Evolutionary conservation across 1,140 invertebrate genomes (phyloP).

Genomic region (Zaprionus capensis): DNA sequence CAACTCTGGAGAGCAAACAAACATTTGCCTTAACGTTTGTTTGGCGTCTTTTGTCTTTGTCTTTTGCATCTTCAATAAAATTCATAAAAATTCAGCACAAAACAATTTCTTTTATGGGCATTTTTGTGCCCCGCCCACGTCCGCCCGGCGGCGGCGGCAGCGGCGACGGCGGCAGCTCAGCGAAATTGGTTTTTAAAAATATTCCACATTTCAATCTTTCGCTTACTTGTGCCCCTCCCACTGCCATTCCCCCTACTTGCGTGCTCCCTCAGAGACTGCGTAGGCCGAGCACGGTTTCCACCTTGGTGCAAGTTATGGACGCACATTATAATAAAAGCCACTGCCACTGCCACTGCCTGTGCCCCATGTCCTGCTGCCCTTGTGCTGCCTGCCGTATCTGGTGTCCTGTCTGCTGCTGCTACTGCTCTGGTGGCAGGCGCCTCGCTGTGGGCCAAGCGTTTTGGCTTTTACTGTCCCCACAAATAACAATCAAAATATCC

Average conservation of each 20-base stretch:
- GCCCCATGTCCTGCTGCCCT: constrained; percentile 6
- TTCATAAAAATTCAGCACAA: constrained; percentile 63
- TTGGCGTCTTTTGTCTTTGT: constrained; percentile 26
- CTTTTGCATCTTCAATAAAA: constrained; percentile 62
- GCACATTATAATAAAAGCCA: constrained; percentile 73
- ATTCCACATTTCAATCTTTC: constrained; percentile 81
- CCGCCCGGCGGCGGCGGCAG: constrained; percentile 19
- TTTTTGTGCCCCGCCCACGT: constrained; percentile 19
- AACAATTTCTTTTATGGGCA: constrained; percentile 77
- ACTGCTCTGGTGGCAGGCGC: constrained; percentile 20
- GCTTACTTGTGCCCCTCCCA: constrained; percentile 9
- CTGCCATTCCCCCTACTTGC: background rate
- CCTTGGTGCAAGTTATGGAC: constrained; percentile 63
- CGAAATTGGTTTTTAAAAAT: constrained; percentile 82
- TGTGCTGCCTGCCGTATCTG: background rate
- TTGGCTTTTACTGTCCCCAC: constrained; percentile 78
- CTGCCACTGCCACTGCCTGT: constrained; percentile 23
- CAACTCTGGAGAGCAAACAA: background rate
- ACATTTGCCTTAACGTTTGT: constrained; percentile 25
- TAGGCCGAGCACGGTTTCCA: constrained; percentile 22
- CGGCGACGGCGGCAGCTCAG: constrained; percentile 51
- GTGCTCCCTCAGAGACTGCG: background rate
- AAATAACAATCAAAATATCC: constrained; percentile 77
- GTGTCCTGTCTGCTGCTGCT: constrained; percentile 5
- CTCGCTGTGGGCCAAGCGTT: constrained; percentile 38